These are phyloP conservation scores for Drosophila robusta DNA, from an alignment of 2,888 invertebrate species.

Conservation along the genomic window DNA sequence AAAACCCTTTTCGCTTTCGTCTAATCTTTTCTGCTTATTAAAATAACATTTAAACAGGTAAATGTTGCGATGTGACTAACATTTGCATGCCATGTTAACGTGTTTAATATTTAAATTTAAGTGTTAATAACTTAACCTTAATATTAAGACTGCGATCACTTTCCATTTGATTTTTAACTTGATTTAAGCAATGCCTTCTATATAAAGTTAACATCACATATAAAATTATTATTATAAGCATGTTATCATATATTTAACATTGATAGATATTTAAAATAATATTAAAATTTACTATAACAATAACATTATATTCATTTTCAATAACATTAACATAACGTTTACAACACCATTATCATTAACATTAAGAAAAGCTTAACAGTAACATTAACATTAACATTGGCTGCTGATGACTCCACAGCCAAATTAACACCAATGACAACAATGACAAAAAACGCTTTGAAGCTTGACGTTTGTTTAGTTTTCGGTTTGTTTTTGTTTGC, in stretches of 20 bases:
- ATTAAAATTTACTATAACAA: no score
- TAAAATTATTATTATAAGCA: no score
- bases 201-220: no score
- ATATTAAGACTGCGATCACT: neutral
- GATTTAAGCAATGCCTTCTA: no score
- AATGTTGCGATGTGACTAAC: neutral
- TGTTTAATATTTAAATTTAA: neutral
- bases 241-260: no score
- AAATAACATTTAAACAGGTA: neutral
- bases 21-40: neutral
- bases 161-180: no score
- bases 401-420: conserved; percentile 22
- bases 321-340: no score
- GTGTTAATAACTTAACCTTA: neutral
- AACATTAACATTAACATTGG: neutral
- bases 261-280: no score
- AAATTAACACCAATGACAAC: conserved; percentile 55
- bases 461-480: conserved; percentile 49
- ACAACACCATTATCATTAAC: no score
- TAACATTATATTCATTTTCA: no score
- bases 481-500: conserved; percentile 25
- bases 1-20: neutral
- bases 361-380: no score
- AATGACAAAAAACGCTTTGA: conserved; percentile 15
- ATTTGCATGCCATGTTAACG: neutral